These are phyloP conservation scores for Gymnoscelis rufifasciata DNA, from an alignment of 2,888 invertebrate species.

Conservation along the genomic window DNA sequence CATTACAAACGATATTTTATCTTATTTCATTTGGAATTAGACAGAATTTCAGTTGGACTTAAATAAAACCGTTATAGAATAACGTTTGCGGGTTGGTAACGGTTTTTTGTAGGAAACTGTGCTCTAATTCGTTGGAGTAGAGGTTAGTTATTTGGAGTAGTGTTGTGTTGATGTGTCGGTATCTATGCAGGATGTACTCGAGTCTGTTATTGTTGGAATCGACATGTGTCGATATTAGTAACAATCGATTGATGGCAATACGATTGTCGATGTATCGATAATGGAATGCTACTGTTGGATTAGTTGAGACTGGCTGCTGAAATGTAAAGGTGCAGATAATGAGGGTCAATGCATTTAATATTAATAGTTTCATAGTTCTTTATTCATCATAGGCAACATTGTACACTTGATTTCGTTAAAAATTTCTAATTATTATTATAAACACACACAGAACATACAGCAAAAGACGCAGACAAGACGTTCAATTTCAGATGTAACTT, in stretches of 20 bases:
- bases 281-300: conserved; percentile 18
- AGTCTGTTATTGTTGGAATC: conserved; percentile 54
- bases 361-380: neutral
- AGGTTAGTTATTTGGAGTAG: conserved; percentile 15
- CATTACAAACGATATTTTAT: conserved; percentile 9
- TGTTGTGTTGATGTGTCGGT: conserved; percentile 29
- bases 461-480: too few relatives aligned
- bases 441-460: too few relatives aligned
- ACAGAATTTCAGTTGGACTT: conserved; percentile 11
- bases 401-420: too few relatives aligned
- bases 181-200: conserved; percentile 55
- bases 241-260: conserved; percentile 37
- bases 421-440: too few relatives aligned
- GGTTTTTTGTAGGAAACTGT: conserved; percentile 27
- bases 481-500: too few relatives aligned
- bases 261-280: conserved; percentile 30
- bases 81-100: conserved; percentile 11
- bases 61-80: conserved; percentile 19
- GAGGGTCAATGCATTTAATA: neutral
- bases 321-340: neutral
- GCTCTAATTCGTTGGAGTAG: conserved; percentile 29
- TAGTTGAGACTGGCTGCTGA: conserved; percentile 6
- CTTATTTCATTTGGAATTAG: conserved; percentile 18
- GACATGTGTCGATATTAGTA: conserved; percentile 68
- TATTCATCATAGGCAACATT: too few relatives aligned